phyloP scores from a whole-genome alignment of 2,113 vertebrate genomes.

The Hymenochirus boettgeri region DNA sequence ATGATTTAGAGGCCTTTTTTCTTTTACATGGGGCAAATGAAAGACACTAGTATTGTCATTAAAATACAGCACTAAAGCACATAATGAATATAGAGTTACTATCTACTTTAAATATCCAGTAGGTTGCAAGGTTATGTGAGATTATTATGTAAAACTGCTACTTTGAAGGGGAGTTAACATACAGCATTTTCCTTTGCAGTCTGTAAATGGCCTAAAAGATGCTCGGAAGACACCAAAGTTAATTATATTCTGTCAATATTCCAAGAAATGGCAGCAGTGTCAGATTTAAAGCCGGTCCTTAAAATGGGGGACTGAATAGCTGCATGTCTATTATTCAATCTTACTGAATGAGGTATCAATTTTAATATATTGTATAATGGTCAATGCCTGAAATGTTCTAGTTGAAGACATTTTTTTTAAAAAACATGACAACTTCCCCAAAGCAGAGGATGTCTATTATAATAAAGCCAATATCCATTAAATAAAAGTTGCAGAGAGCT shows the following conservation, averaged over 20 bases:
- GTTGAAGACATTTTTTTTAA: slow-evolving; percentile 55
- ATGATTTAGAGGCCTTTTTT: too few relatives aligned
- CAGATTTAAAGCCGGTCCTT: slow-evolving; percentile 46
- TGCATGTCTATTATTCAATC: slow-evolving; percentile 48
- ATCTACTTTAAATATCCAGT: neutral
- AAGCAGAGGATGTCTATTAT: slow-evolving; percentile 53
- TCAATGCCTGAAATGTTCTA: slow-evolving; percentile 48
- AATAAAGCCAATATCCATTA: slow-evolving; percentile 50
- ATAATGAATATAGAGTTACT: too few relatives aligned
- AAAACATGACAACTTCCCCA: slow-evolving; percentile 53
- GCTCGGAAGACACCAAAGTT: slow-evolving; percentile 50
- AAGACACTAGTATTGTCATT: slow-evolving; percentile 15
- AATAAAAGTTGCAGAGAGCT: slow-evolving; percentile 42
- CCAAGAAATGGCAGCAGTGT: slow-evolving; percentile 44
- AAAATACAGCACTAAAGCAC: slow-evolving; percentile 13
- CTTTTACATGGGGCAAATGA: too few relatives aligned
- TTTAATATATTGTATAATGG: slow-evolving; percentile 52
- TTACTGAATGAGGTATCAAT: slow-evolving; percentile 47
- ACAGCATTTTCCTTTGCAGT: slow-evolving; percentile 39
- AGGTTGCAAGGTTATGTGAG: slow-evolving; percentile 14
- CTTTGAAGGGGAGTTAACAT: slow-evolving; percentile 24
- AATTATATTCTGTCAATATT: slow-evolving; percentile 54
- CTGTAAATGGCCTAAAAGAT: neutral
- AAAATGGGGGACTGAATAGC: slow-evolving; percentile 31
- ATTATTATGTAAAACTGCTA: slow-evolving; percentile 3